Percentiles rank a stretch among this genome's conserved stretches.
Evolutionary conservation across 2,113 vertebrate species (phyloP).

Genomic region (Aspidoscelis tigris): DNA sequence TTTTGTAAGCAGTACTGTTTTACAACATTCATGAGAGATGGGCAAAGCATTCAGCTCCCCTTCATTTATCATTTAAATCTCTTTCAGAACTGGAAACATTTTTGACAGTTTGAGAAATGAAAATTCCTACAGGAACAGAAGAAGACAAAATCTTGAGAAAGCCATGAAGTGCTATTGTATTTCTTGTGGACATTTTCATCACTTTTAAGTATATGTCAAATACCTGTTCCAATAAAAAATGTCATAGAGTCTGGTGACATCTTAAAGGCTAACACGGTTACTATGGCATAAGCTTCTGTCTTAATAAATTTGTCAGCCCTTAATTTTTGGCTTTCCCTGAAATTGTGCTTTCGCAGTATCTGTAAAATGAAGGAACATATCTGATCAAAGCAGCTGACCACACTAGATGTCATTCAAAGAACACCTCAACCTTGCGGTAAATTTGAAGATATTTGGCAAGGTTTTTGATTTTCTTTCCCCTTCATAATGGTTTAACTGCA

Average conservation of each 20-base stretch:
- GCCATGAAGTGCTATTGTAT: neutral
- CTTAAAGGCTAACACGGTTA: neutral
- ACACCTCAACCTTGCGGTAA: too few species aligned
- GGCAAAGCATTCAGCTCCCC: neutral
- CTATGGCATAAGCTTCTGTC: neutral
- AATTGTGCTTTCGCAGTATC: too few species aligned
- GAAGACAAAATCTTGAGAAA: neutral
- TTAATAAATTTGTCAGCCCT: neutral
- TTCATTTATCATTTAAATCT: neutral
- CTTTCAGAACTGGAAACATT: neutral
- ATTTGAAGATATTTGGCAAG: too few species aligned
- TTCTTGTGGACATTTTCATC: neutral
- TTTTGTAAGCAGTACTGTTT: neutral
- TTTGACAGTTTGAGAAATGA: slow-evolving; percentile 8
- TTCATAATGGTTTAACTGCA: too few species aligned
- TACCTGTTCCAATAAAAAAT: neutral
- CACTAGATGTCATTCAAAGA: neutral
- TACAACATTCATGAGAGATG: neutral
- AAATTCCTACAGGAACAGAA: neutral
- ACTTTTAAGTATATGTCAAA: neutral
- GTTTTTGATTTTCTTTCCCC: neutral
- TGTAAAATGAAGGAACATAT: neutral
- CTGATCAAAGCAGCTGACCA: neutral
- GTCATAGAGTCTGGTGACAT: neutral
- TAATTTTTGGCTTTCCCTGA: neutral